Conservation (phyloP, 2,888 invertebrate genomes). For the Aricia artaxerxes region DNA sequence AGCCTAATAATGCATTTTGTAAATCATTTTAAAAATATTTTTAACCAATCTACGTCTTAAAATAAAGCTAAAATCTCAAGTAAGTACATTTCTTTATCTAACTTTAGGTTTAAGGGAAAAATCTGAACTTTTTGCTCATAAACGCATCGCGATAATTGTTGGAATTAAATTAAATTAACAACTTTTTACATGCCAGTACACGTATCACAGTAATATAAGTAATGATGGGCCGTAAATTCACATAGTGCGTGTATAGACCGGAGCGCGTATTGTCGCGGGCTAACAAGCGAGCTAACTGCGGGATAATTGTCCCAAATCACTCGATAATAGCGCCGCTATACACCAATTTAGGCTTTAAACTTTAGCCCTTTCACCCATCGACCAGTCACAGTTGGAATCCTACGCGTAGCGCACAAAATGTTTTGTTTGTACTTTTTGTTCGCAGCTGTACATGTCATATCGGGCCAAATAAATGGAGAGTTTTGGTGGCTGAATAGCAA, state of each 20-base stretch:
- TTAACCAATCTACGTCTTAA: background rate
- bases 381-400: constrained; percentile 46
- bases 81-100: background rate
- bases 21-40: too few species aligned
- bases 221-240: constrained; percentile 49
- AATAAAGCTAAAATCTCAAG: background rate
- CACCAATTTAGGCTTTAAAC: constrained; percentile 63
- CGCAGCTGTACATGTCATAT: constrained; percentile 48
- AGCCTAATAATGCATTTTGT: too few species aligned
- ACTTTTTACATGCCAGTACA: constrained; percentile 36
- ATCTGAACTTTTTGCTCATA: background rate
- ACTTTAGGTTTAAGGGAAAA: background rate
- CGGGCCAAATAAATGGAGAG: constrained; percentile 63
- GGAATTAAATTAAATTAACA: background rate
- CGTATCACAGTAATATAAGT: constrained; percentile 40
- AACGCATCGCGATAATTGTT: background rate
- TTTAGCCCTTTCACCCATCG: constrained; percentile 45
- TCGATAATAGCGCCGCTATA: constrained; percentile 56
- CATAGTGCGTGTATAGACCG: constrained; percentile 50
- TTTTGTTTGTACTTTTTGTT: constrained; percentile 47
- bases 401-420: constrained; percentile 49
- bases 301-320: constrained; percentile 56
- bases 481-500: constrained; percentile 72
- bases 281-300: constrained; percentile 53
- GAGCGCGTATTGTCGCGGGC: constrained; percentile 53